These are phyloP conservation scores for Drosophila acutilabella DNA, from an alignment of 2,888 invertebrate genomes.

Conservation along the genomic window DNA sequence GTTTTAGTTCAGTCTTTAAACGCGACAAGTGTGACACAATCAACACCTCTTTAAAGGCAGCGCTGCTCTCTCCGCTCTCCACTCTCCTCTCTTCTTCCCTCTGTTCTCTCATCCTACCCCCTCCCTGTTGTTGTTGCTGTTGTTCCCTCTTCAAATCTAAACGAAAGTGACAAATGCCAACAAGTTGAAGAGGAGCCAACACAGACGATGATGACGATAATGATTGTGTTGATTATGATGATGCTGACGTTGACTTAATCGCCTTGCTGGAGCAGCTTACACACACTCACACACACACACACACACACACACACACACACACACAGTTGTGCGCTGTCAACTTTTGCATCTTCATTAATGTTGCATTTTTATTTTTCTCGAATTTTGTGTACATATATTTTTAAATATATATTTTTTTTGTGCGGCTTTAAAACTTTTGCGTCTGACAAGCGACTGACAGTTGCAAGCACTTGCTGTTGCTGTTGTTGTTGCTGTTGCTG, in stretches of 20 bases:
- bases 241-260: slow-evolving; percentile 71
- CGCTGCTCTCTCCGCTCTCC: not conserved
- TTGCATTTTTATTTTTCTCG: slow-evolving; percentile 45
- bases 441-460: slow-evolving; percentile 58
- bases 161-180: slow-evolving; percentile 79
- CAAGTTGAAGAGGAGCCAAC: slow-evolving; percentile 61
- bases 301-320: slow-evolving; percentile 23
- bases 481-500: slow-evolving; percentile 37
- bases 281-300: slow-evolving; percentile 25
- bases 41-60: slow-evolving; percentile 75
- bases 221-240: slow-evolving; percentile 40
- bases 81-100: not conserved
- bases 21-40: slow-evolving; percentile 79
- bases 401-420: slow-evolving; percentile 26
- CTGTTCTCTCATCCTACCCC: not conserved
- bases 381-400: slow-evolving; percentile 22
- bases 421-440: slow-evolving; percentile 49
- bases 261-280: slow-evolving; percentile 58
- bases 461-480: slow-evolving; percentile 41
- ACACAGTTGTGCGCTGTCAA: slow-evolving; percentile 65
- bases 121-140: slow-evolving; percentile 25
- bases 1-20: slow-evolving; percentile 63
- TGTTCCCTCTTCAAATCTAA: slow-evolving; percentile 75
- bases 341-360: slow-evolving; percentile 80
- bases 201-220: slow-evolving; percentile 32